Percentiles rank a stretch among this genome's conserved stretches.
Evolutionary conservation across 1,140 invertebrate genomes (phyloP).

Genomic region (Acromyrmex heyeri): DNA sequence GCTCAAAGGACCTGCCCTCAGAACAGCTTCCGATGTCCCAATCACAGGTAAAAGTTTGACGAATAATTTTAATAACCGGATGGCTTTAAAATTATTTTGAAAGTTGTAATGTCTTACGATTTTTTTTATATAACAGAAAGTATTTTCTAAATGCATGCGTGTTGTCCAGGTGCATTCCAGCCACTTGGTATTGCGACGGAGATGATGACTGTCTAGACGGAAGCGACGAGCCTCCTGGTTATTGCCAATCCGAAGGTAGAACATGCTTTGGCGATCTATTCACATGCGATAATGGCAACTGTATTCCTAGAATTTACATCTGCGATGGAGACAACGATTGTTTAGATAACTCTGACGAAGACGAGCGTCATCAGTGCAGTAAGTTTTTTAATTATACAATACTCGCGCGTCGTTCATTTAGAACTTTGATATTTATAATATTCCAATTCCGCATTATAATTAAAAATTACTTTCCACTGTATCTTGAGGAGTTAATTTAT

Average conservation of each 20-base stretch:
- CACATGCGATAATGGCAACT: conserved; percentile 98
- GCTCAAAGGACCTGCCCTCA: conserved; percentile 95
- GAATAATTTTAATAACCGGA: conserved; percentile 31
- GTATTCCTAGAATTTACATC: conserved; percentile 98
- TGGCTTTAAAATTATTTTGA: neutral
- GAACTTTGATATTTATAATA: conserved; percentile 13
- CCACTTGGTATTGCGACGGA: conserved; percentile 97
- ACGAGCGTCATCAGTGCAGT: conserved; percentile 96
- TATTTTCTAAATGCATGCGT: neutral
- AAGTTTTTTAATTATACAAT: conserved; percentile 83
- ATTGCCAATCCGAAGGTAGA: conserved; percentile 97
- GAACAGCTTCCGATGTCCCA: conserved; percentile 96
- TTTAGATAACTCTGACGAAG: conserved; percentile 96
- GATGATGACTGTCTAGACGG: conserved; percentile 96
- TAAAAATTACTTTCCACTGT: neutral
- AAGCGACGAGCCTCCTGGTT: conserved; percentile 95
- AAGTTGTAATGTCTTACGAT: conserved; percentile 1
- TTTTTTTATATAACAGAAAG: no score
- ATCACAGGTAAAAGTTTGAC: conserved; percentile 86
- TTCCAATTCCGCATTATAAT: neutral
- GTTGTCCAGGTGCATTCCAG: conserved; percentile 91
- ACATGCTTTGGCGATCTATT: conserved; percentile 98
- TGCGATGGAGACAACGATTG: conserved; percentile 99
- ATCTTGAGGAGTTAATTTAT: conserved; percentile 18
- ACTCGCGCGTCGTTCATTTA: neutral